Base-by-base conservation (phyloP, 2,888 invertebrate genomes). In the Slavum lentiscoides region DNA sequence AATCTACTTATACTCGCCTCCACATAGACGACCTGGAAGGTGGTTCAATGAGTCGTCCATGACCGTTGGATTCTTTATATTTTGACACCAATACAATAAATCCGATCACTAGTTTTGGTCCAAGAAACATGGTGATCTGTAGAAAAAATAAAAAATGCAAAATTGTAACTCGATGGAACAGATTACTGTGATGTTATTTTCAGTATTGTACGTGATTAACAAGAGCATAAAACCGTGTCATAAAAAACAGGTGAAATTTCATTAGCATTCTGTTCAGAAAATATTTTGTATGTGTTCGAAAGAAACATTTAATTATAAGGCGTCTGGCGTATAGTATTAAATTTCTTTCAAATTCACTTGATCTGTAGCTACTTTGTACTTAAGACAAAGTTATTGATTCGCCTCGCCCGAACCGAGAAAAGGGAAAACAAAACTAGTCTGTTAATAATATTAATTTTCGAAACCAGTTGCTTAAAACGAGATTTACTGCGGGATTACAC, bases 1-100 rank as follows among this genome's bases (percentile, higher is more conserved):
- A 53, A 15, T 53, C 17, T 0, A 5, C 7, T 30, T 17, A 37
- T 39, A 64, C 84, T 84, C 83, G 86, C 86, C 95, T 90, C 95
- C 95, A 95, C 85, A 94, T 94, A 0, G 94, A 92, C 9, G 94
- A 93, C 82, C 95, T 89, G 74, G 94, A 94, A 2, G 95, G 95
- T 0, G 95, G 95, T 85, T 95, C 95, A 82, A 94, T 91, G 82
- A 93, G 89, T 84, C 93, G 89, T 58, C 93, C 93, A 86, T 93
- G 93, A 21, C 83, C 82, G 55, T 83, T n/a, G 13, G 77, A 91
- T 90, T 87, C 62, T 80, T 62, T 39, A 21, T 80, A 70, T 11
- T 64, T 37, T 19, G 39, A 55, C 13, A 49, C 53, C 70, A 53
- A 80, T 64, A 80, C 5, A 15, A 80, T 64, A n/a, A 80, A 69